A percentile compares a stretch with the other conserved stretches of the same genome.
Conservation (phyloP, 2,888 invertebrate genomes). For the Amblyteles armatorius region DNA sequence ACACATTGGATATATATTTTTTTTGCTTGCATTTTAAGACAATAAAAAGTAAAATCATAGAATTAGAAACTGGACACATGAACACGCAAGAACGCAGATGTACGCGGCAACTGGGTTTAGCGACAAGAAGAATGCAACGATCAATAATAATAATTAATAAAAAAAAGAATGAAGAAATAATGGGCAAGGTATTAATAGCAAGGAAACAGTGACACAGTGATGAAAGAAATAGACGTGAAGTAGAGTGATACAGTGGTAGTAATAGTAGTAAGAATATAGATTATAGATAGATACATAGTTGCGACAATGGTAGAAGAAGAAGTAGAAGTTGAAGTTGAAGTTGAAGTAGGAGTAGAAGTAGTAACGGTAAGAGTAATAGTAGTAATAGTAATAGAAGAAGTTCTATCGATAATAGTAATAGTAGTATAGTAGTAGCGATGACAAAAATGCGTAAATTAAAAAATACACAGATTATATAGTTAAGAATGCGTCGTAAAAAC, state of each 20-base stretch:
- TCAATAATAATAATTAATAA: constrained; percentile 26
- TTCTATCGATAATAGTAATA: constrained; percentile 45
- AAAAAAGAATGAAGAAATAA: constrained; percentile 39
- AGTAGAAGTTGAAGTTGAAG: constrained; percentile 63
- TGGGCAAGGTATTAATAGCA: constrained; percentile 43
- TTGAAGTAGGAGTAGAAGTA: constrained; percentile 52
- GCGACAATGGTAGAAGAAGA: constrained; percentile 55
- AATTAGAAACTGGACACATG: constrained; percentile 64
- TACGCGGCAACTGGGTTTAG: constrained; percentile 44
- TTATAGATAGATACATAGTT: constrained; percentile 60
- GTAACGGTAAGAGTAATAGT: constrained; percentile 26
- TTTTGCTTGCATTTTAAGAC: constrained; percentile 68
- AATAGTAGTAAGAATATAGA: constrained; percentile 60
- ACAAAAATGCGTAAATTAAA: constrained; percentile 51
- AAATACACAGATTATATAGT: constrained; percentile 47
- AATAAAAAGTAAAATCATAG: constrained; percentile 65
- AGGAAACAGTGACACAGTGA: constrained; percentile 42
- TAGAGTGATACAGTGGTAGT: constrained; percentile 54
- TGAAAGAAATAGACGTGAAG: constrained; percentile 35
- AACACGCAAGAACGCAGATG: constrained; percentile 61
- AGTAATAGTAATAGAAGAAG: constrained; percentile 45
- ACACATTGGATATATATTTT: constrained; percentile 76
- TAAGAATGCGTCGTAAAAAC: constrained; percentile 49
- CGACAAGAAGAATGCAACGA: constrained; percentile 32
- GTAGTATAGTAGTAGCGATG: constrained; percentile 61